These are phyloP conservation scores for Dromaius novaehollandiae DNA, from an alignment of 2,113 vertebrate genomes.

Conservation along the genomic window DNA sequence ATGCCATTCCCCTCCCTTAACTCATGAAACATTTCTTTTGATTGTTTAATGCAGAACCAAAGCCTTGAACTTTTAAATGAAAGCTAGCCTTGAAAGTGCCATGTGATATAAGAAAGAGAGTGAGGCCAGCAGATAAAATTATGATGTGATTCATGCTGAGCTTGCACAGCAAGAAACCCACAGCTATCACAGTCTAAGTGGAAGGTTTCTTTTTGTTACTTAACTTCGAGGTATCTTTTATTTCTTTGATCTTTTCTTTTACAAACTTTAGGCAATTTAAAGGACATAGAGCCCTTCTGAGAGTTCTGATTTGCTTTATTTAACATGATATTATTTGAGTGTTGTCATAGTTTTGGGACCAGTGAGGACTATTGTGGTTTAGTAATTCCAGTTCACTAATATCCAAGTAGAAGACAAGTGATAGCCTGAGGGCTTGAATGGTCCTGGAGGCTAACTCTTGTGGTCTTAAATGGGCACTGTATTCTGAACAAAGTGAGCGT, in stretches of 20 bases:
- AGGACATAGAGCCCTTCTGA: background rate
- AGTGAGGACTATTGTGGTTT: background rate
- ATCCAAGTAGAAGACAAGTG: background rate
- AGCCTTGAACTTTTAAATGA: background rate
- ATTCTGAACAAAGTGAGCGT: background rate
- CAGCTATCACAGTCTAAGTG: background rate
- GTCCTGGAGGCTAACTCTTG: background rate
- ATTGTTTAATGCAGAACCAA: background rate
- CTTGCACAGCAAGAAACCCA: background rate
- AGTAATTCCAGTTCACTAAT: background rate
- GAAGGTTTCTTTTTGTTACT: background rate
- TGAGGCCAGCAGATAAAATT: background rate
- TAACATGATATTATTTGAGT: background rate
- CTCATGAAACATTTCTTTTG: background rate
- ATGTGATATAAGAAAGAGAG: background rate
- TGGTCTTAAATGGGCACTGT: background rate
- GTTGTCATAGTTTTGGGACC: background rate
- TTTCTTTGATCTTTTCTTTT: background rate
- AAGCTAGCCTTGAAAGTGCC: background rate
- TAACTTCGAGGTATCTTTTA: background rate
- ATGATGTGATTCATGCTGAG: background rate
- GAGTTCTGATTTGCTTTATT: background rate
- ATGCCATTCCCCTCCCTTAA: background rate
- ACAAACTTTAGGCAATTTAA: background rate
- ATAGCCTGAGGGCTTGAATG: background rate